A percentile compares a stretch with the other conserved stretches of the same genome.
phyloP scores from a whole-genome alignment of 2,113 vertebrate species.

The Myiopsitta monachus region DNA sequence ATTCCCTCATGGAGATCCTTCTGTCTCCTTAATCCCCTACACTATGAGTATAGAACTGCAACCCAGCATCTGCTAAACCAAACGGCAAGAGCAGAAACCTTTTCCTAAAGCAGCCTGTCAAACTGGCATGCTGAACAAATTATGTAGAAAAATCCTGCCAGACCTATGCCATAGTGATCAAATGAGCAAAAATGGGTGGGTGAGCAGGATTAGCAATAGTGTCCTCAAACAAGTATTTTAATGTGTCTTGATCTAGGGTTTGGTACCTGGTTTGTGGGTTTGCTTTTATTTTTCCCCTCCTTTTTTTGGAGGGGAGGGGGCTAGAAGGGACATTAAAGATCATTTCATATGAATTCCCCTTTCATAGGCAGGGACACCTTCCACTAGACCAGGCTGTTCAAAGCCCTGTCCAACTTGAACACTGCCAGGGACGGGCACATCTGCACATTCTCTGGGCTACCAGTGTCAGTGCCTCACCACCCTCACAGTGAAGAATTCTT shows the following conservation, averaged over 20 bases:
- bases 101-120: background rate
- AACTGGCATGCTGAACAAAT: background rate
- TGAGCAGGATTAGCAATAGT: background rate
- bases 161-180: background rate
- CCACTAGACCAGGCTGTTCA: background rate
- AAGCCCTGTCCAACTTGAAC: background rate
- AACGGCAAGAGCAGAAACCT: background rate
- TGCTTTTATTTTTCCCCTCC: background rate
- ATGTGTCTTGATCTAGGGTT: background rate
- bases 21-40: background rate
- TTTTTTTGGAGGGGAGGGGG: background rate
- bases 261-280: background rate
- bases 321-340: background rate
- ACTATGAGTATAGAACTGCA: background rate
- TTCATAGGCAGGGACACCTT: background rate
- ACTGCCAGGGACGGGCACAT: background rate
- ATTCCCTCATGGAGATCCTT: background rate
- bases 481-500: background rate
- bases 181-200: background rate
- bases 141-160: background rate
- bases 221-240: background rate
- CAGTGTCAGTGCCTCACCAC: background rate
- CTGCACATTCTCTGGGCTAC: background rate
- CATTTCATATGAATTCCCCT: background rate
- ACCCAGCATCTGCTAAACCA: background rate